These are phyloP conservation scores for Drosophila sproati DNA, from an alignment of 1,140 invertebrate genomes.

Conservation along the genomic window DNA sequence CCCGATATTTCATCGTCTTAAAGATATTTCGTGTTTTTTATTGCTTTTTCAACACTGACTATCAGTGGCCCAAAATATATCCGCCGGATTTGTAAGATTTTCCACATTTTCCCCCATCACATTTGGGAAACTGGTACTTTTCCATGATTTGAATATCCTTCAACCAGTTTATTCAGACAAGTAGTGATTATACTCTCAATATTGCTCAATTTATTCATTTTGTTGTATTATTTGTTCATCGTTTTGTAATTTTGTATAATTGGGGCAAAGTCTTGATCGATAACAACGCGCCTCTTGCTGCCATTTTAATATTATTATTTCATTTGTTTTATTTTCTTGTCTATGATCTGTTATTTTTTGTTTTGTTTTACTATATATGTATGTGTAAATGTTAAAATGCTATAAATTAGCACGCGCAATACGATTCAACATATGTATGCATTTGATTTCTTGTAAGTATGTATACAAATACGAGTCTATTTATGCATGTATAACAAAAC, in stretches of 20 bases:
- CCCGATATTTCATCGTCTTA: too few species aligned
- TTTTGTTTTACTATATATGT: slow-evolving; percentile 31
- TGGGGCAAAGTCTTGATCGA: slow-evolving; percentile 54
- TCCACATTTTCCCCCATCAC: too few species aligned
- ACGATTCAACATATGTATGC: slow-evolving; percentile 48
- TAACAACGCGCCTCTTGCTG: slow-evolving; percentile 50
- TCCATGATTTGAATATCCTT: too few species aligned
- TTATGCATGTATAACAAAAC: slow-evolving; percentile 40
- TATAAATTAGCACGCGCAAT: slow-evolving; percentile 41
- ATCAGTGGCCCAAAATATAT: too few species aligned
- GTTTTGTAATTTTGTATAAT: slow-evolving; percentile 40
- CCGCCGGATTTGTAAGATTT: too few species aligned
- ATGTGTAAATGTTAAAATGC: slow-evolving; percentile 52
- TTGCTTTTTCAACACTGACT: too few species aligned
- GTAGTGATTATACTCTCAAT: slow-evolving; percentile 30
- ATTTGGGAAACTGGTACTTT: too few species aligned
- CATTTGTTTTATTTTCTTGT: slow-evolving; percentile 6
- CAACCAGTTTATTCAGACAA: neutral
- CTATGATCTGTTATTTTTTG: slow-evolving; percentile 3
- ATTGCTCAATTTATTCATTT: slow-evolving; percentile 49
- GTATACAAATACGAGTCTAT: slow-evolving; percentile 22
- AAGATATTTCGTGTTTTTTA: too few species aligned
- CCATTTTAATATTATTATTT: slow-evolving; percentile 25
- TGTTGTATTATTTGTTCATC: slow-evolving; percentile 54
- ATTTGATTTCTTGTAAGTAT: slow-evolving; percentile 18